Percentiles rank a stretch among this genome's conserved stretches.
These are phyloP conservation scores for Australoheros facetus DNA, from an alignment of 2,797 vertebrate genomes.

Conservation along the genomic window DNA sequence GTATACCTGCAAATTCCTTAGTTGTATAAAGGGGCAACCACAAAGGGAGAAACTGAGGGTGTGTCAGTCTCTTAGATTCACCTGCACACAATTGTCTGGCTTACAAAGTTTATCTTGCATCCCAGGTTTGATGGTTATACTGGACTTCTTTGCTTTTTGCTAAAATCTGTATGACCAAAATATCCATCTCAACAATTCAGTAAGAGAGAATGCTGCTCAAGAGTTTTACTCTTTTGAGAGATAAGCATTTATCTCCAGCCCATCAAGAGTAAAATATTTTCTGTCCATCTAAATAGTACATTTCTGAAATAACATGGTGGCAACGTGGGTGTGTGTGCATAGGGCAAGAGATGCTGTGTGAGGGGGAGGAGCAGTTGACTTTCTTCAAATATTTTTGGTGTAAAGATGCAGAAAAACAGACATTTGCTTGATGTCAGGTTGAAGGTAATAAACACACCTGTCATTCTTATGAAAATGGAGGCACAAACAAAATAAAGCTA, in stretches of 20 bases:
- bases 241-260: not conserved
- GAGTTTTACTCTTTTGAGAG: not conserved
- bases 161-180: not conserved
- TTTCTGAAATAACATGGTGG: not conserved
- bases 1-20: not conserved
- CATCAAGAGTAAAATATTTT: not conserved
- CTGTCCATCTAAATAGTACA: not conserved
- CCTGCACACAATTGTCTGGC: not conserved
- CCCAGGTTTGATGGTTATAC: not conserved
- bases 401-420: not conserved
- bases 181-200: not conserved
- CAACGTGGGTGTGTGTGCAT: not conserved
- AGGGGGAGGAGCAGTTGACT: not conserved
- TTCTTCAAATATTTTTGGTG: not conserved
- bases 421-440: too few relatives aligned
- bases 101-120: not conserved
- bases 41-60: constrained; percentile 19
- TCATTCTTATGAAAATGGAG: constrained; percentile 7
- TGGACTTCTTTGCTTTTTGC: not conserved
- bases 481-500: constrained; percentile 7
- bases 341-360: too few relatives aligned
- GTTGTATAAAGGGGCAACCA: not conserved
- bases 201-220: not conserved
- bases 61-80: not conserved
- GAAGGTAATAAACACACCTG: not conserved